These are phyloP conservation scores for Hypomesus transpacificus DNA, from an alignment of 2,113 vertebrate species.

Conservation along the genomic window DNA sequence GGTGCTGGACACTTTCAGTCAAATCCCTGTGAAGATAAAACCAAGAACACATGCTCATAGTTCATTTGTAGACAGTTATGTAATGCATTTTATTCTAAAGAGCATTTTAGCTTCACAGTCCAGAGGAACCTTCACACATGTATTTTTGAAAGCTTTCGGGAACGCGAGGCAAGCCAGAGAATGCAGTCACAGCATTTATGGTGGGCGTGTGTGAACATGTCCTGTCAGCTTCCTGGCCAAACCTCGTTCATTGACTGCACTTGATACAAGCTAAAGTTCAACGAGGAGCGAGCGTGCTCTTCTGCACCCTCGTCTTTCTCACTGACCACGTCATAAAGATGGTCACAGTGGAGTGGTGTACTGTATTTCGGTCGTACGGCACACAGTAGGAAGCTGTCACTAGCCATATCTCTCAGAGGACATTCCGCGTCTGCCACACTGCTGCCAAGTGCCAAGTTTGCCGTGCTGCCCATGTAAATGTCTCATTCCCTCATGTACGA, in stretches of 20 bases:
- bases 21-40: neutral
- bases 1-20: neutral
- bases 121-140: neutral
- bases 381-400: conserved; percentile 32
- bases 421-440: conserved; percentile 32
- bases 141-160: neutral
- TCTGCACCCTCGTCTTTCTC: neutral
- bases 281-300: neutral
- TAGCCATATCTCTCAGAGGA: conserved; percentile 28
- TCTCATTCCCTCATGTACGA: conserved; percentile 36
- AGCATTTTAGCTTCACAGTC: neutral
- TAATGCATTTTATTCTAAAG: too few relatives aligned
- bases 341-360: too few relatives aligned
- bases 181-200: conserved; percentile 24
- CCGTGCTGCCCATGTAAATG: conserved; percentile 26
- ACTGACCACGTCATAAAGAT: neutral
- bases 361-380: too few relatives aligned
- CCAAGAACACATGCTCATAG: too few relatives aligned
- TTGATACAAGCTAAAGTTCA: conserved; percentile 35
- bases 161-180: neutral
- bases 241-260: conserved; percentile 33
- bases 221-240: conserved; percentile 43
- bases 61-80: too few relatives aligned
- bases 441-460: neutral
- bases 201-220: conserved; percentile 58